Conservation (phyloP, 2,888 invertebrate genomes). For the Chaetogeoica ovagalla region DNA sequence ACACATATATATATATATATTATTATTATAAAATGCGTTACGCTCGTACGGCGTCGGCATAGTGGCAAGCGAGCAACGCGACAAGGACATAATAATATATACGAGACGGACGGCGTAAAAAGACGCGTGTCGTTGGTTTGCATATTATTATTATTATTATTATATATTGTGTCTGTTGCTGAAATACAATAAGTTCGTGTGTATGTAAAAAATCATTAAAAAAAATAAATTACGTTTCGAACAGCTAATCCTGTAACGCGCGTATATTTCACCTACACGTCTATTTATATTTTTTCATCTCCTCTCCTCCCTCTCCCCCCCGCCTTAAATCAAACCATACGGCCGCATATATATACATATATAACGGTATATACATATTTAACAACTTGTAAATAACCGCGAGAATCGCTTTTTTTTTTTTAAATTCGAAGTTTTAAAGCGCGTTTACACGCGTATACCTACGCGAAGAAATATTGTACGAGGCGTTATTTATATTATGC, state of each 20-base stretch:
- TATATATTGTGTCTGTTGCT: no score
- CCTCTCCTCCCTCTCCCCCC: no score
- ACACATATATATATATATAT: no score
- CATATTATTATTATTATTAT: constrained; percentile 5
- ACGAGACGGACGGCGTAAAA: constrained; percentile 30
- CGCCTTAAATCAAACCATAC: not conserved
- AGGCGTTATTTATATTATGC: no score
- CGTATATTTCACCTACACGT: constrained; percentile 33
- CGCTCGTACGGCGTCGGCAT: not conserved
- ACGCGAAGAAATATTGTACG: no score
- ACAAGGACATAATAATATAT: constrained; percentile 23
- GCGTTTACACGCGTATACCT: no score
- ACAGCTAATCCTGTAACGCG: constrained; percentile 11
- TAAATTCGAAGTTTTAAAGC: constrained; percentile 19
- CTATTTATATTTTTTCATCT: constrained; percentile 25
- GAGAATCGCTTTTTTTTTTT: not conserved
- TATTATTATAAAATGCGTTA: constrained; percentile 14
- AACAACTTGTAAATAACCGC: not conserved
- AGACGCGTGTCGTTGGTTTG: constrained; percentile 33
- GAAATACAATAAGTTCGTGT: not conserved
- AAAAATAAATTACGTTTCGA: constrained; percentile 43
- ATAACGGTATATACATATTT: constrained; percentile 24
- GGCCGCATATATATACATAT: not conserved
- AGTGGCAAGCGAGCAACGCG: constrained; percentile 17
- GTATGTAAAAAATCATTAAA: constrained; percentile 20